phyloP scores from a whole-genome alignment of 2,888 invertebrate species.

The Falcaria lacertinaria region DNA sequence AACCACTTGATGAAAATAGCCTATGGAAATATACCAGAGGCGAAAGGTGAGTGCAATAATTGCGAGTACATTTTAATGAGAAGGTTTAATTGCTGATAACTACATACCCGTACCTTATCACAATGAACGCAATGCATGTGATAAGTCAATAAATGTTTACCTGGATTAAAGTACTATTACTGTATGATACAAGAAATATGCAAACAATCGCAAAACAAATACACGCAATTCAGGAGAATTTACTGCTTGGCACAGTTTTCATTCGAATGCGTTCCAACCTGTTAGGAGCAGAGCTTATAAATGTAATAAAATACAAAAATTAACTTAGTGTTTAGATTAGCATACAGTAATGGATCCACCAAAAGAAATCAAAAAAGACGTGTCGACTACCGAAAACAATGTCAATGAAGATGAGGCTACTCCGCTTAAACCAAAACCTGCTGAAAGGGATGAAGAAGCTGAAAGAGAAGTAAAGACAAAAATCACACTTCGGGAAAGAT shows the following conservation, averaged over 20 bases:
- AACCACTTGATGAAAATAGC: no score
- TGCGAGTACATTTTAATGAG: no score
- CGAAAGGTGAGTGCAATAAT: neutral
- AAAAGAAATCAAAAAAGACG: constrained; percentile 5
- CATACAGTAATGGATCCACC: no score
- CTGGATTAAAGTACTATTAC: constrained; percentile 28
- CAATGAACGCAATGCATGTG: neutral
- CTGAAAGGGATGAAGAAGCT: constrained; percentile 16
- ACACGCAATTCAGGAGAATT: constrained; percentile 10
- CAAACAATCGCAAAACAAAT: neutral
- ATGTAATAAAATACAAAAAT: constrained; percentile 3
- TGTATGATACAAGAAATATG: constrained; percentile 3
- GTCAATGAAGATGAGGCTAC: constrained; percentile 34
- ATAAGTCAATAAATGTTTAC: constrained; percentile 47
- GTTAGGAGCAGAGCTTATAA: constrained; percentile 12
- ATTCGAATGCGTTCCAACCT: neutral
- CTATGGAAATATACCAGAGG: no score
- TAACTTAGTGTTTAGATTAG: no score
- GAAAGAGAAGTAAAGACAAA: constrained; percentile 34
- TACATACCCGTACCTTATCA: no score
- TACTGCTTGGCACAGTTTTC: constrained; percentile 6
- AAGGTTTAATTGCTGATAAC: no score
- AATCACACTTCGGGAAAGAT: constrained; percentile 43
- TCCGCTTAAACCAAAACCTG: constrained; percentile 39
- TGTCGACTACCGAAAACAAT: constrained; percentile 17